A percentile compares a stretch with the other conserved stretches of the same genome.
These are phyloP conservation scores for Cryptocephalus moraei DNA, from an alignment of 2,888 invertebrate genomes.

Conservation along the genomic window DNA sequence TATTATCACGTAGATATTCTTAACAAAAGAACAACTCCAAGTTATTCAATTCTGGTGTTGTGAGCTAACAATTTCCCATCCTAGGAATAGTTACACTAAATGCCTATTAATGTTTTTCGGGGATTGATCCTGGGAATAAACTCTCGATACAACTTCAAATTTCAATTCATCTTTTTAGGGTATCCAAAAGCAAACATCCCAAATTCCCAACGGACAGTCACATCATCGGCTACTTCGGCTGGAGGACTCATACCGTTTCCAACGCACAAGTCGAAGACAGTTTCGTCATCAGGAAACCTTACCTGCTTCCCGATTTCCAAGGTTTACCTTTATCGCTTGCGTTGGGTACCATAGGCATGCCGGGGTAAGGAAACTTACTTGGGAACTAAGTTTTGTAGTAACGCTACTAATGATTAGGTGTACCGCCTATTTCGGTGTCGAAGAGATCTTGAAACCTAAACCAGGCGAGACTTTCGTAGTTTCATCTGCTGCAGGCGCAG, in stretches of 20 bases:
- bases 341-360: constrained; percentile 59
- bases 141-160: too few species aligned
- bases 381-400: too few species aligned
- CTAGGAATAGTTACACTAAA: too few species aligned
- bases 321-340: constrained; percentile 50
- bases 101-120: too few species aligned
- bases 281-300: constrained; percentile 30
- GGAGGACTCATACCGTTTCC: constrained; percentile 49
- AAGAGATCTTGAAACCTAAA: constrained; percentile 58
- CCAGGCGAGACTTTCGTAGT: constrained; percentile 62
- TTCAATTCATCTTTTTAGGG: constrained; percentile 35
- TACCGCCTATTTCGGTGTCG: constrained; percentile 63
- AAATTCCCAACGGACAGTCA: constrained; percentile 54
- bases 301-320: constrained; percentile 47
- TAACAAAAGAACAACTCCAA: too few species aligned
- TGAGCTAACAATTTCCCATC: too few species aligned
- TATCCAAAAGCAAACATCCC: constrained; percentile 54
- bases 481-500: constrained; percentile 65
- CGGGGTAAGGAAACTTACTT: constrained; percentile 43
- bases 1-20: neutral
- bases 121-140: too few species aligned
- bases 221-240: constrained; percentile 54
- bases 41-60: too few species aligned
- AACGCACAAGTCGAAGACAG: constrained; percentile 24
- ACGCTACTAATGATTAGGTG: constrained; percentile 37